phyloP scores from a whole-genome alignment of 2,888 invertebrate genomes.

The Megaustenia siamemsis region DNA sequence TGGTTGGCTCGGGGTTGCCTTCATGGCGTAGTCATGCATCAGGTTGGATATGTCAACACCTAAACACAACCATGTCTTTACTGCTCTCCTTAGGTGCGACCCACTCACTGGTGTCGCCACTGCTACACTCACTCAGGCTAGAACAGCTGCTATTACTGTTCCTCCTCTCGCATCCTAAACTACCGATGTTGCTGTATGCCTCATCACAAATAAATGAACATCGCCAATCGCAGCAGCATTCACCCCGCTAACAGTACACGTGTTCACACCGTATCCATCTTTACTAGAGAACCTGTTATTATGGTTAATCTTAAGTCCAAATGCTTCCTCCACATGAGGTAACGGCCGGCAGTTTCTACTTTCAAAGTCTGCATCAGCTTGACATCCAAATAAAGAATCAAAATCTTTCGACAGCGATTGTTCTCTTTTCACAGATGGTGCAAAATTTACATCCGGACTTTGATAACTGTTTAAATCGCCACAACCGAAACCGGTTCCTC shows the following conservation, averaged over 20 bases:
- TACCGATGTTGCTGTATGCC: background rate
- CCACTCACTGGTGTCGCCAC: constrained; percentile 59
- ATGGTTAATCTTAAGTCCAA: constrained; percentile 32
- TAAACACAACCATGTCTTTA: constrained; percentile 77
- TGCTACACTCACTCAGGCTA: constrained; percentile 65
- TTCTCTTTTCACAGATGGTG: background rate
- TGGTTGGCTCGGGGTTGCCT: constrained; percentile 53
- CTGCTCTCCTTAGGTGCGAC: constrained; percentile 18
- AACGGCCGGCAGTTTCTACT: constrained; percentile 20
- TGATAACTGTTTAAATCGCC: background rate
- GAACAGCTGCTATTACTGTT: constrained; percentile 42
- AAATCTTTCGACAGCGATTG: background rate
- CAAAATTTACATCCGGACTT: background rate
- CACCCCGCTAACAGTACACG: background rate
- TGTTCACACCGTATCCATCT: background rate
- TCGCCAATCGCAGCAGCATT: background rate
- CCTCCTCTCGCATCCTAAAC: background rate
- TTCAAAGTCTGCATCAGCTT: background rate
- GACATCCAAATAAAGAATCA: constrained; percentile 20
- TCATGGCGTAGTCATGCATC: constrained; percentile 72
- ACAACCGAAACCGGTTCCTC: constrained; percentile 61
- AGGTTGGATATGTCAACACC: constrained; percentile 78
- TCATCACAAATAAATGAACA: background rate
- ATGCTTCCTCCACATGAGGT: constrained; percentile 49
- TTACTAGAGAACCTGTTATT: constrained; percentile 27